Percentiles rank a stretch among this genome's conserved stretches.
These are phyloP conservation scores for Cyprinus carpio DNA, from an alignment of 2,113 vertebrate genomes.

Conservation along the genomic window DNA sequence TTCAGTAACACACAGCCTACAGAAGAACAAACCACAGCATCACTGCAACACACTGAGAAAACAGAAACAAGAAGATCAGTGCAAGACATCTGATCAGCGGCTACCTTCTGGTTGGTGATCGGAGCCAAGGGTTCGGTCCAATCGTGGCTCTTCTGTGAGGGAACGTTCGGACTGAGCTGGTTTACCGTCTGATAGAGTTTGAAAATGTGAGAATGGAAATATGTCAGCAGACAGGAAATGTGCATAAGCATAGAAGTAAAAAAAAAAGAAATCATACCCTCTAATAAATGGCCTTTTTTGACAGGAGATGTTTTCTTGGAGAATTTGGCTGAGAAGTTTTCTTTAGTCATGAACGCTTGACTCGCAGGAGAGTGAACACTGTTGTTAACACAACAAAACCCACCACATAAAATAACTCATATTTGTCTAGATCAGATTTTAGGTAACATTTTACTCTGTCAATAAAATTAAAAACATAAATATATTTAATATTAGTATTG, in stretches of 20 bases:
- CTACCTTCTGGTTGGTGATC: conserved; percentile 63
- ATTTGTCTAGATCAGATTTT: background rate
- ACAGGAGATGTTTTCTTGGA: conserved; percentile 60
- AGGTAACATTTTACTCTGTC: background rate
- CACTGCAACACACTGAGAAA: background rate
- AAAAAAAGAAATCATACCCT: conserved; percentile 73
- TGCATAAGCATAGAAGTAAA: no score
- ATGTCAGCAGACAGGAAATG: background rate
- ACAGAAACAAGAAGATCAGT: background rate
- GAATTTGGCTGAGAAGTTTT: conserved; percentile 78
- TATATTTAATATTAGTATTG: no score
- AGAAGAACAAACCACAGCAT: conserved; percentile 17
- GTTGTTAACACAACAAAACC: conserved; percentile 52
- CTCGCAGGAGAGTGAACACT: conserved; percentile 63
- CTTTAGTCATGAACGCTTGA: conserved; percentile 87
- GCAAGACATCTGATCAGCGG: no score
- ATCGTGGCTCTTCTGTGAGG: conserved; percentile 35
- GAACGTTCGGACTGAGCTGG: background rate
- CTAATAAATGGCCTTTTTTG: conserved; percentile 63
- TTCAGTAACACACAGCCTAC: conserved; percentile 84
- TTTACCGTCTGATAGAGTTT: conserved; percentile 29
- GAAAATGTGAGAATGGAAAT: background rate
- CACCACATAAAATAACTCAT: background rate
- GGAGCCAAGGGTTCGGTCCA: conserved; percentile 57
- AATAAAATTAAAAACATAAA: no score